Percentiles rank a stretch among this genome's conserved stretches.
Evolutionary conservation across 2,888 invertebrate species (phyloP).

Genomic region (Tipula helvola): DNA sequence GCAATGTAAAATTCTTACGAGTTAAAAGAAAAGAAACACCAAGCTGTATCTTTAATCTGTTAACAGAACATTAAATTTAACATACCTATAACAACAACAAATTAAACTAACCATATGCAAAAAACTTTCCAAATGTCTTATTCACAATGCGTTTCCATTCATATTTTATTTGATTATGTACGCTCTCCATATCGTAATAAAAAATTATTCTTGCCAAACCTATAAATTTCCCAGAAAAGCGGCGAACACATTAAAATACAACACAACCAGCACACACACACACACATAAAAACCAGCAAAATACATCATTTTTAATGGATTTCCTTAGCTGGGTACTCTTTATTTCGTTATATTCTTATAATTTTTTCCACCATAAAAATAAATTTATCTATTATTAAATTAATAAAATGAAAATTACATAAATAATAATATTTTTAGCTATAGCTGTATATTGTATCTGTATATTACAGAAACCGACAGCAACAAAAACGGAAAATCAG

Average conservation of each 20-base stretch:
- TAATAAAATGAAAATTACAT: conserved; percentile 4
- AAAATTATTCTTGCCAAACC: neutral
- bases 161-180: neutral
- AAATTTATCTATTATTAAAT: conserved; percentile 4
- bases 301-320: neutral
- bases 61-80: neutral
- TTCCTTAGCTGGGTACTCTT: neutral
- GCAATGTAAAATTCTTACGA: too few species aligned
- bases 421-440: neutral
- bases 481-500: neutral
- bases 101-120: neutral
- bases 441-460: neutral
- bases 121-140: neutral
- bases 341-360: neutral
- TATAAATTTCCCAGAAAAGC: neutral
- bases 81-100: neutral
- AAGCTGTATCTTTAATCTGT: neutral
- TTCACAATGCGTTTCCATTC: neutral
- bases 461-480: neutral
- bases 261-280: neutral
- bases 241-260: neutral
- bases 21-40: too few species aligned
- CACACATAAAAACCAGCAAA: neutral
- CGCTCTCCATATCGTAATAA: neutral
- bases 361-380: neutral